Base-by-base conservation (phyloP, 2,888 invertebrate genomes). In the Phorcus lineatus region DNA sequence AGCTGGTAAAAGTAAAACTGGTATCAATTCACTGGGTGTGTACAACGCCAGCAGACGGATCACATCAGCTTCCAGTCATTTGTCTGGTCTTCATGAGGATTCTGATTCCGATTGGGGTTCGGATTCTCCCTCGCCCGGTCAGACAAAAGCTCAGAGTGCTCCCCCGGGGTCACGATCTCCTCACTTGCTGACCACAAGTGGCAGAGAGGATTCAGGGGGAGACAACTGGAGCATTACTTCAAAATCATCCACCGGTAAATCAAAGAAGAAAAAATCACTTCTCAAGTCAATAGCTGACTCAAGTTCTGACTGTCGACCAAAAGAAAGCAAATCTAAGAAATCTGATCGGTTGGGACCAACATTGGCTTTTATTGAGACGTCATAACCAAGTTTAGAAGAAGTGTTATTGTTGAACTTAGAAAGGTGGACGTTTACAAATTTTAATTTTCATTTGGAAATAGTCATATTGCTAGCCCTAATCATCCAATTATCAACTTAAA, bases 101-200 rank as follows among this genome's bases (percentile, higher is more conserved):
- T 78, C 80, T 3, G 83, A 83, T 24, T 83, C 83, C 16, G 83
- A 83, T 47, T 83, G 83, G 83, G 80, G 79, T 19, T 82, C 83
- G 11, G 83, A 82, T n/a, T 78, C 66, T 52, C 40, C 70, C 77
- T 19, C 80, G 55, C 19, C 70, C 9, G 17, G 31, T 19, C 70
- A 31, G 16, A 17, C 17, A 16, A 70, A 70, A 70, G 70, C 36
- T 40, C 70, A 70, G 70, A 70, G 70, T 70, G 70, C 70, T 36
- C 70, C 70, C 19, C 70, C 70, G 2, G 70, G 70, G 36, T 19
- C 19, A 40, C 17, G 70, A 19, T 70, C 70, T 70, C 70, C 70
- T 0, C 70, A 70, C 19, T 19, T 70, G 40, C 70, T 40, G n/a
- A 31, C 70, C 31, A n/a, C n/a, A n/a, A n/a, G n/a, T n/a, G n/a